Percentiles rank a stretch among this genome's conserved stretches.
phyloP scores from a whole-genome alignment of 2,888 invertebrate species.

The Ptychoptera contaminata region DNA sequence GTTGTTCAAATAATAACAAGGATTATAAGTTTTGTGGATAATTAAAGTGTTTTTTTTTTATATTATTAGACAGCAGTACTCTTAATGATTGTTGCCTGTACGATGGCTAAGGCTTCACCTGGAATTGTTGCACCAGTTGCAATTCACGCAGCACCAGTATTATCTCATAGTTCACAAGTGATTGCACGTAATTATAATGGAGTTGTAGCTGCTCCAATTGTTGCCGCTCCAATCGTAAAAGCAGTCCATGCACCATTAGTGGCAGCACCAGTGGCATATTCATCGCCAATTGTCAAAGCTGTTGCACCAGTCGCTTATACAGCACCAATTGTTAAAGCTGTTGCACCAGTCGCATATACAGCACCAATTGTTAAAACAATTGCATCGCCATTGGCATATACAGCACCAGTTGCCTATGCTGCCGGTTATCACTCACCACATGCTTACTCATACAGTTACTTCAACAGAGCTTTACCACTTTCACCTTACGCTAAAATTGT shows the following conservation, averaged over 20 bases:
- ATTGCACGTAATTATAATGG: not conserved
- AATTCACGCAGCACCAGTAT: too few species aligned
- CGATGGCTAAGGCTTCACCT: too few species aligned
- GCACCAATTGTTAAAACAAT: conserved; percentile 1
- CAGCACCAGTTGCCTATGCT: not conserved
- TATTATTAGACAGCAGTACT: too few species aligned
- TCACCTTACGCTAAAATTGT: not conserved
- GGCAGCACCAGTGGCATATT: not conserved
- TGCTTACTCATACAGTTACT: not conserved
- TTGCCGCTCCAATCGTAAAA: not conserved
- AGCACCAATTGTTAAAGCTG: not conserved
- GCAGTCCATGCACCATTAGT: not conserved
- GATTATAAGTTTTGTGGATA: too few species aligned
- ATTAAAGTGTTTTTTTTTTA: too few species aligned
- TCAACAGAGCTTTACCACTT: not conserved
- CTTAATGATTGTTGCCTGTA: too few species aligned
- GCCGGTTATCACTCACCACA: not conserved
- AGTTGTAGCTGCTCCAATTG: not conserved
- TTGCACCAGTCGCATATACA: conserved; percentile 1
- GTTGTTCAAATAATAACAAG: too few species aligned
- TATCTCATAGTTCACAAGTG: not conserved
- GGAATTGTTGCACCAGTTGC: too few species aligned
- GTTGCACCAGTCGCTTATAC: conserved; percentile 1
- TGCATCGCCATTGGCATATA: not conserved
- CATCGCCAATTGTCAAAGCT: not conserved